A percentile compares a stretch with the other conserved stretches of the same genome.
phyloP scores from a whole-genome alignment of 2,113 vertebrate genomes.

The Pontoporia blainvillei region DNA sequence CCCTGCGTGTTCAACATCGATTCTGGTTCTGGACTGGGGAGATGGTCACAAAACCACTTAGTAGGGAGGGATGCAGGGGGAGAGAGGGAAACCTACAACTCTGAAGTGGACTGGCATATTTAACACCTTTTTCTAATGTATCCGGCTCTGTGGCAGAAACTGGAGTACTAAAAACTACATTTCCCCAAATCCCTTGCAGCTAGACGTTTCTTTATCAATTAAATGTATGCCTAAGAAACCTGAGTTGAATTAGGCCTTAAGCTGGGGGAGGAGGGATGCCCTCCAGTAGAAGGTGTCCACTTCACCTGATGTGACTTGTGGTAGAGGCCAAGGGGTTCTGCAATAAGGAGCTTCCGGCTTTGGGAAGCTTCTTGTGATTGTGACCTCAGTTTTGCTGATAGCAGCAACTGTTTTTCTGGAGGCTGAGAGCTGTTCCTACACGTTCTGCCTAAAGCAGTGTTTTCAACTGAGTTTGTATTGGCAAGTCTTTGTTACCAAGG shows the following conservation, averaged over 20 bases:
- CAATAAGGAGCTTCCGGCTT: not conserved
- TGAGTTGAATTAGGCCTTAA: not conserved
- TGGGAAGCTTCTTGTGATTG: not conserved
- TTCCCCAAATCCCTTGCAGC: not conserved
- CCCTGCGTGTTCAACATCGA: not conserved
- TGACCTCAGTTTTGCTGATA: not conserved
- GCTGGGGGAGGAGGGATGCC: no score
- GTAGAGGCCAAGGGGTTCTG: no score
- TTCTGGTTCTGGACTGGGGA: not conserved
- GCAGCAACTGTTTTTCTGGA: not conserved
- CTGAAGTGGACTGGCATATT: not conserved
- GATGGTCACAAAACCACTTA: not conserved
- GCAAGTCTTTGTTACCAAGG: not conserved
- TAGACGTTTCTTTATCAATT: not conserved
- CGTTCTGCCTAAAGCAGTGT: not conserved
- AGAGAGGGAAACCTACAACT: not conserved
- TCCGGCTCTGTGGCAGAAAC: not conserved
- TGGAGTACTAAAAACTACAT: not conserved
- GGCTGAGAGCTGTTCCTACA: not conserved
- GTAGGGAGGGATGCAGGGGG: not conserved
- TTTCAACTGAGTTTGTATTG: not conserved
- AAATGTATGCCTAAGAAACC: not conserved
- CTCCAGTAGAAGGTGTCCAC: no score
- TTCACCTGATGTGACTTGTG: not conserved
- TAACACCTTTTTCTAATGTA: not conserved